Conservation (phyloP, 2,797 vertebrate genomes). For the Psittacula echo region DNA sequence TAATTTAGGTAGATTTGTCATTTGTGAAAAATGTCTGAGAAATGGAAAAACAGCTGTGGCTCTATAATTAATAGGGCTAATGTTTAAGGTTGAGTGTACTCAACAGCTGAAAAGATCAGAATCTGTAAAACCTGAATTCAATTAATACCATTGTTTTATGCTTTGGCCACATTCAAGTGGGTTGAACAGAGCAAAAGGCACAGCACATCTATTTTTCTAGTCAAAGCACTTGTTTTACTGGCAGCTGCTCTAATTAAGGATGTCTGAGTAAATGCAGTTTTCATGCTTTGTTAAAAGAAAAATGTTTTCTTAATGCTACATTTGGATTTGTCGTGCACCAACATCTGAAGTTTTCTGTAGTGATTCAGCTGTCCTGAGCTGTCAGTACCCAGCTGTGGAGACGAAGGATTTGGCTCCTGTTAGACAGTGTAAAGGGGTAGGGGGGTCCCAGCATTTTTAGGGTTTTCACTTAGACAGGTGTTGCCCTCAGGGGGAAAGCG, state of each 20-base stretch:
- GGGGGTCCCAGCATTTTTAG: not conserved
- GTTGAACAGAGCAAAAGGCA: slow-evolving; percentile 49
- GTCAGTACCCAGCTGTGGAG: slow-evolving; percentile 45
- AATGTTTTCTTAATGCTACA: slow-evolving; percentile 15
- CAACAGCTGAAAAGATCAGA: slow-evolving; percentile 19
- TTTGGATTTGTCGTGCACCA: slow-evolving; percentile 9
- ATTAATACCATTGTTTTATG: slow-evolving; percentile 39
- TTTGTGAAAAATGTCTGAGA: slow-evolving; percentile 9
- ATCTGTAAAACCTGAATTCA: slow-evolving; percentile 32
- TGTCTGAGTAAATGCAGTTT: slow-evolving; percentile 35
- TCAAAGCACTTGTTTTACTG: slow-evolving; percentile 31
- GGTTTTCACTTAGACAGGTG: not conserved
- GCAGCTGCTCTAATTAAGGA: slow-evolving; percentile 60
- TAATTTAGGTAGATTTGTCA: slow-evolving; percentile 24
- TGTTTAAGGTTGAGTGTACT: slow-evolving; percentile 42
- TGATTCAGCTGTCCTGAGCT: slow-evolving; percentile 44
- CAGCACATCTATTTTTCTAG: slow-evolving; percentile 11
- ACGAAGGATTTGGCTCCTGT: not conserved
- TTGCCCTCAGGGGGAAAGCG: not conserved
- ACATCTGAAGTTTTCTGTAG: not conserved
- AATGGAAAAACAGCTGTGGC: slow-evolving; percentile 20
- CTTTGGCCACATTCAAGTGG: slow-evolving; percentile 39
- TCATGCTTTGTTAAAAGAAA: slow-evolving; percentile 31
- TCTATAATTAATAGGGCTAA: slow-evolving; percentile 50
- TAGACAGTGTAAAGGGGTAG: not conserved